phyloP scores from a whole-genome alignment of 2,113 vertebrate species.

The Alligator sinensis region DNA sequence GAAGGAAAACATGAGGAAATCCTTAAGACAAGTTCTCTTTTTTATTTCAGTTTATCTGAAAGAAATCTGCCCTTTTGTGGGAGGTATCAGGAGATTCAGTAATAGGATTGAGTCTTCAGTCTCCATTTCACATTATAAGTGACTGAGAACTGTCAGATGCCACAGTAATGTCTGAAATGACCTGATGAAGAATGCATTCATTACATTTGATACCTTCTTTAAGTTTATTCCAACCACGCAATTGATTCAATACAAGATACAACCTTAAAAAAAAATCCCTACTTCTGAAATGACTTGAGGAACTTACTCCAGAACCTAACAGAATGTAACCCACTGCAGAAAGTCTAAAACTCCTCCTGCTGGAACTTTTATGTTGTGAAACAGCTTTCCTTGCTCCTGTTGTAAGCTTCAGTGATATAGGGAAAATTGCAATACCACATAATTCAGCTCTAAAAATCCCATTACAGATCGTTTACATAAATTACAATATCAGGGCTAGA shows the following conservation, averaged over 20 bases:
- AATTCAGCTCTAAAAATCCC: too few relatives aligned
- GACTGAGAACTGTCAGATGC: neutral
- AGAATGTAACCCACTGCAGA: neutral
- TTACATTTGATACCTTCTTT: neutral
- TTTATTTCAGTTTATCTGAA: neutral
- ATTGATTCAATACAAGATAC: too few relatives aligned
- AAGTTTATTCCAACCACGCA: too few relatives aligned
- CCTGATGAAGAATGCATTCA: neutral
- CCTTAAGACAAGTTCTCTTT: neutral
- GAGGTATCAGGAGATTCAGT: neutral
- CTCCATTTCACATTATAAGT: neutral
- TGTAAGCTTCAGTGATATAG: too few relatives aligned
- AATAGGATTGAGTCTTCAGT: accelerated
- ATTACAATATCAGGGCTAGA: neutral
- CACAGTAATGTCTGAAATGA: neutral
- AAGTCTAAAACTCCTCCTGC: neutral
- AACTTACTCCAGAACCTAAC: neutral
- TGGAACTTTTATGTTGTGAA: neutral
- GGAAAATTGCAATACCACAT: too few relatives aligned
- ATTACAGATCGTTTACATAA: too few relatives aligned
- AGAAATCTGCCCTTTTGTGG: accelerated
- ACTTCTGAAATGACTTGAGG: neutral
- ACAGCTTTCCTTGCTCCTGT: too few relatives aligned
- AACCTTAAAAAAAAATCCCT: too few relatives aligned
- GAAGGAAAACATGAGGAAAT: neutral